Conservation (phyloP, 2,888 invertebrate species). For the Yponomeuta plumbellus region DNA sequence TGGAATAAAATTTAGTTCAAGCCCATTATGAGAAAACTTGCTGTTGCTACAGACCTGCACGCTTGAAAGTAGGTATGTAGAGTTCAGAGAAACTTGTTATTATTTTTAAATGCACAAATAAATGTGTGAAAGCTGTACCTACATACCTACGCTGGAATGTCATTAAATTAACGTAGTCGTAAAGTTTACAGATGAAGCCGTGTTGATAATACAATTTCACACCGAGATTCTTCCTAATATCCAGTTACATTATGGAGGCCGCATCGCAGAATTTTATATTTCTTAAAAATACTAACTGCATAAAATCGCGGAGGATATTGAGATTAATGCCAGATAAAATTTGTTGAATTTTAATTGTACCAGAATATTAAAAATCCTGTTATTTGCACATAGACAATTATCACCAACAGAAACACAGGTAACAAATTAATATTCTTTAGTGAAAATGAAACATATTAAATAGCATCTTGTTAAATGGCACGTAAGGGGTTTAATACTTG, state of each 20-base stretch:
- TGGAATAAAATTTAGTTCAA: too few species aligned
- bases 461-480: too few species aligned
- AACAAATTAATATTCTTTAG: too few species aligned
- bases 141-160: slow-evolving; percentile 13
- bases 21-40: too few species aligned
- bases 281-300: not conserved
- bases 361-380: too few species aligned
- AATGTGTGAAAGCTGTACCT: slow-evolving; percentile 5
- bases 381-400: too few species aligned
- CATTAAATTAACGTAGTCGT: slow-evolving; percentile 13
- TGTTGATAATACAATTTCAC: not conserved
- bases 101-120: not conserved
- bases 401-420: too few species aligned
- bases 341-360: too few species aligned
- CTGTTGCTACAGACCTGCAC: too few species aligned
- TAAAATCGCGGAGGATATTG: not conserved
- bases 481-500: too few species aligned
- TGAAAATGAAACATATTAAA: too few species aligned
- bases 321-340: too few species aligned
- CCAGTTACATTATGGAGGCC: not conserved
- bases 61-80: not conserved
- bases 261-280: not conserved
- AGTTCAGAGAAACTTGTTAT: not conserved
- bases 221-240: not conserved
- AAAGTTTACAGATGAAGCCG: not conserved